Percentiles rank a stretch among this genome's conserved stretches.
phyloP scores from a whole-genome alignment of 2,797 vertebrate species.

The Catostomus latipinnis region DNA sequence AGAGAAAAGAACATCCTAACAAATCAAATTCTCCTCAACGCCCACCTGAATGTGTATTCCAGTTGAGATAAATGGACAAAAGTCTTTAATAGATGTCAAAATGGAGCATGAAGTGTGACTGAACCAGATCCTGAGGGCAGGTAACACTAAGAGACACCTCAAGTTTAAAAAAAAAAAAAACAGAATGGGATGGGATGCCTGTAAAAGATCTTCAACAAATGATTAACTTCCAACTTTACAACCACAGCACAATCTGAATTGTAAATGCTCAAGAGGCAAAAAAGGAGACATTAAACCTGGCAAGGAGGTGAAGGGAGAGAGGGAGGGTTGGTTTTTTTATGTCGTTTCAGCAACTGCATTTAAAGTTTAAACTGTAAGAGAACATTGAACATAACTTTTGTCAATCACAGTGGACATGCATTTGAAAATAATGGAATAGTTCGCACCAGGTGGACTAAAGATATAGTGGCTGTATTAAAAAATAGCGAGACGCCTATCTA shows the following conservation, averaged over 20 bases:
- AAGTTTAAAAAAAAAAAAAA: background rate
- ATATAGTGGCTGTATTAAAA: background rate
- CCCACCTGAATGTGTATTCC: background rate
- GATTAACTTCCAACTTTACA: slow-evolving; percentile 6
- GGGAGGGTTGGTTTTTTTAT: background rate
- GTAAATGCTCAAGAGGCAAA: background rate
- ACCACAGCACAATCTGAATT: background rate
- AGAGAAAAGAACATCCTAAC: background rate
- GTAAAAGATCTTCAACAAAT: slow-evolving; percentile 2
- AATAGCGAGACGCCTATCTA: no score
- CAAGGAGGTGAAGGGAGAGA: background rate
- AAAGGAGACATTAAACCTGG: background rate
- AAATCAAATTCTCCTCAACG: slow-evolving; percentile 1
- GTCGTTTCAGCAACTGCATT: background rate
- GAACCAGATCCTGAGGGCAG: slow-evolving; percentile 31
- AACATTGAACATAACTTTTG: background rate
- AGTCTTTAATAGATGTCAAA: slow-evolving; percentile 5
- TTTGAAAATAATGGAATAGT: background rate
- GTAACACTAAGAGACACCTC: slow-evolving; percentile 39
- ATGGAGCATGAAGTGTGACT: background rate
- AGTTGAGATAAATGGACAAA: slow-evolving; percentile 29
- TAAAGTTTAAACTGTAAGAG: background rate
- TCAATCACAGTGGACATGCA: background rate
- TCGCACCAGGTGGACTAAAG: background rate
- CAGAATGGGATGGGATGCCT: background rate